Base-by-base conservation (phyloP, 2,797 vertebrate species). In the Coracias cyanogaster region DNA sequence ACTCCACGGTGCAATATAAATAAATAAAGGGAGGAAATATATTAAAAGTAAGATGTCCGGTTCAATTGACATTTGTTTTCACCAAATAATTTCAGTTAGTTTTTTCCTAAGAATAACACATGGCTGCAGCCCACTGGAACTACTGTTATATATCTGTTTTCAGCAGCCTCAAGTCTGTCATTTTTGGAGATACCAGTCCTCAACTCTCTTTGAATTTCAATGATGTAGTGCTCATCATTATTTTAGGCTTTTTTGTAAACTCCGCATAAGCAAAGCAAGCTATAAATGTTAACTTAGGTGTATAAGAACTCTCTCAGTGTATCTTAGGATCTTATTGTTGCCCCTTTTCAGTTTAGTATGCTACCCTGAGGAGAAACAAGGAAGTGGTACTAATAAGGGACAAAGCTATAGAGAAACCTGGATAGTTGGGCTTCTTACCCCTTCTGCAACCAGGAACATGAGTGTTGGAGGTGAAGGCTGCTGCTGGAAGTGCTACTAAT, bases 31-130 rank as follows among this genome's bases (percentile, higher is more conserved):
- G 33, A 25, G 3, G 16, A 93, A 91, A 83, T 28, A 85, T 29
- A 83, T 45, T 77, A 76, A 76, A 94, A 94, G 52, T 69, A 64
- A 87, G 57, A 90, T 86, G 60, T 90, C 86, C 29, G 1, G 82
- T 82, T 93, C 84, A 78, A 83, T 92, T 96, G 89, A 94, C 82
- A 55, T 92, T 80, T 90, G 52, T 94, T 87, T 96, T 83, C 70
- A 54, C 74, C 57, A 81, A 96, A 92, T 87, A 84, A 94, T 89
- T 87, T 96, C 71, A 74, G 21, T 61, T 3, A 65, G 46, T 89
- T 69, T 14, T 89, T 96, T 92, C 73, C 77, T 70, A 82, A 93
- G 43, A 95, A 88, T 83, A 91, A 88, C 67, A 39, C 60, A 58
- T 84, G 80, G 45, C 65, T 94, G 46, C 64, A 90, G 83, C 43